Conservation (phyloP, 2,888 invertebrate genomes). For the Eutolmus rufibarbis region DNA sequence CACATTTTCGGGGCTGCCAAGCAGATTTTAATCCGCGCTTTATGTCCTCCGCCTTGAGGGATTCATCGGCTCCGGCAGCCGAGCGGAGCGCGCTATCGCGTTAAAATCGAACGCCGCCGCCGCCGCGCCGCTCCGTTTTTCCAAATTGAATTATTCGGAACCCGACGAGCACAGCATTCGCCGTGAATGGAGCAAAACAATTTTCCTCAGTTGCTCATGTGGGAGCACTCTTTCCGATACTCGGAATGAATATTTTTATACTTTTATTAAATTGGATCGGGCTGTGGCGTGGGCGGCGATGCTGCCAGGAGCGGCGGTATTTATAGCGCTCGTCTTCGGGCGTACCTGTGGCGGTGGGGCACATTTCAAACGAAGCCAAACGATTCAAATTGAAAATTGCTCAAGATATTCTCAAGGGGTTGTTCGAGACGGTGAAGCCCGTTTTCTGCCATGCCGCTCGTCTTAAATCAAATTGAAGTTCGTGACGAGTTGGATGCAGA, state of each 20-base stretch:
- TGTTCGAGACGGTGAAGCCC: not conserved
- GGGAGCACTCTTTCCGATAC: conserved; percentile 46
- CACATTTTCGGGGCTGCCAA: not conserved
- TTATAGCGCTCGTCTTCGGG: conserved; percentile 3
- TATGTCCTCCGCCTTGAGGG: conserved; percentile 26
- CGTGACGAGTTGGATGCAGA: conserved; percentile 46
- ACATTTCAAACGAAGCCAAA: conserved; percentile 35
- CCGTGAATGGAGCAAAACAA: conserved; percentile 44
- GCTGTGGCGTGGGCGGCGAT: not conserved
- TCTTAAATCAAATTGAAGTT: conserved; percentile 44
- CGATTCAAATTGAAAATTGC: conserved; percentile 47
- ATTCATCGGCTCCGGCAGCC: conserved; percentile 18
- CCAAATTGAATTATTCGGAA: conserved; percentile 45
- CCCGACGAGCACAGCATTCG: not conserved
- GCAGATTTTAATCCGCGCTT: conserved; percentile 9
- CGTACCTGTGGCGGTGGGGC: conserved; percentile 8
- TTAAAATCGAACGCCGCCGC: not conserved
- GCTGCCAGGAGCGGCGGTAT: not conserved
- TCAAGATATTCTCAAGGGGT: conserved; percentile 44
- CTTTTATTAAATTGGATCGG: conserved; percentile 36
- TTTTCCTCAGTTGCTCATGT: conserved; percentile 48
- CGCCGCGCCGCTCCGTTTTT: not conserved
- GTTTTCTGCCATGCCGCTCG: conserved; percentile 1
- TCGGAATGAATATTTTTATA: conserved; percentile 40
- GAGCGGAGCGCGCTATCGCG: conserved; percentile 18